Evolutionary conservation across 2,113 vertebrate species (phyloP).

Genomic region (Leucosticte australis): DNA sequence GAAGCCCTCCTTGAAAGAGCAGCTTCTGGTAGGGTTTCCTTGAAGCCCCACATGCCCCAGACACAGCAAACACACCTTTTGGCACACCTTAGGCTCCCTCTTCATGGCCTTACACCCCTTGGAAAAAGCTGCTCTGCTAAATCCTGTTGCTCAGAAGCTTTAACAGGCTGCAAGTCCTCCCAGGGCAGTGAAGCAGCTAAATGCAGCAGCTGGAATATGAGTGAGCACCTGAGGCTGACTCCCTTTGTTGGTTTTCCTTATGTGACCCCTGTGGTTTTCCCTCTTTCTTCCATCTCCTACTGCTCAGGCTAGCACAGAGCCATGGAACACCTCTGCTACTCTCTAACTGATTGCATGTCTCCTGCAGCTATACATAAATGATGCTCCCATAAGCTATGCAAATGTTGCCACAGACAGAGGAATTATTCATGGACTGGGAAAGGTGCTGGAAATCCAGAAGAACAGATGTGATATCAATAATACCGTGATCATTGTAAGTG

Average conservation of each 20-base stretch:
- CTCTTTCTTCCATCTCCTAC: not conserved
- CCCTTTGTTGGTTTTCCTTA: not conserved
- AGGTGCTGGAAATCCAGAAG: constrained; percentile 83
- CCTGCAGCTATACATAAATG: constrained; percentile 85
- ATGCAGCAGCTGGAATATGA: not conserved
- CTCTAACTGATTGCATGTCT: not conserved
- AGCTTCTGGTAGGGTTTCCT: not conserved
- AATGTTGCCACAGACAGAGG: constrained; percentile 84
- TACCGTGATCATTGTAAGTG: constrained; percentile 61
- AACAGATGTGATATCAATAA: constrained; percentile 85
- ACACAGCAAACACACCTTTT: not conserved
- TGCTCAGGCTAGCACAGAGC: not conserved
- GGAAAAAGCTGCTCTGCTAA: not conserved
- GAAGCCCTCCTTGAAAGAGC: not conserved
- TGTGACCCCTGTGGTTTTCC: not conserved
- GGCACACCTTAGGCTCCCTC: not conserved
- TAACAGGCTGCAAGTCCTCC: not conserved
- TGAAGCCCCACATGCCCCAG: not conserved
- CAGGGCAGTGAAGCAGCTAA: not conserved
- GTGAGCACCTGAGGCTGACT: not conserved
- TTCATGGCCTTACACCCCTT: not conserved
- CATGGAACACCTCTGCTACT: not conserved
- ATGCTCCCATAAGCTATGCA: constrained; percentile 79
- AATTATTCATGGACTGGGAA: constrained; percentile 85
- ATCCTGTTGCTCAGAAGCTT: not conserved